Evolutionary conservation across 2,888 invertebrate species (phyloP).

Genomic region (Trichopoda pennipes): DNA sequence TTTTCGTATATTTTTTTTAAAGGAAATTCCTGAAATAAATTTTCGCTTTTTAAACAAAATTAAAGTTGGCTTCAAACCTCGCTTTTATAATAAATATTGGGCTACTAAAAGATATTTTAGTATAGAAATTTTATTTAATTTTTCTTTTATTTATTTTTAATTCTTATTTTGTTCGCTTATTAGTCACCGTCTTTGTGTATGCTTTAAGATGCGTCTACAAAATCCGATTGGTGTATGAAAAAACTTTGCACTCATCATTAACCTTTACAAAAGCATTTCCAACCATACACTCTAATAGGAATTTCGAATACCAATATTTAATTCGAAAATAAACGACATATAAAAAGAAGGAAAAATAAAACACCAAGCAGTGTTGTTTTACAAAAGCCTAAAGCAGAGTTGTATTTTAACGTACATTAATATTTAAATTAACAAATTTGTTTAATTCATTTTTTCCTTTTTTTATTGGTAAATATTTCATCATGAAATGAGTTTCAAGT

Average conservation of each 20-base stretch:
- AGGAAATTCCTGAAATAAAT: not conserved
- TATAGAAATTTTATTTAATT: conserved; percentile 41
- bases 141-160: conserved; percentile 27
- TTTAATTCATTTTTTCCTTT: not conserved
- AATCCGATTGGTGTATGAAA: conserved; percentile 71
- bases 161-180: conserved; percentile 30
- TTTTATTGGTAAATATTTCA: not conserved
- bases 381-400: not conserved
- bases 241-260: conserved; percentile 71
- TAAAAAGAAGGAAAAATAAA: conserved; percentile 9
- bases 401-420: not conserved
- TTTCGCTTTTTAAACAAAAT: conserved; percentile 1
- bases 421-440: not conserved
- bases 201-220: conserved; percentile 70
- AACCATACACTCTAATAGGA: conserved; percentile 51
- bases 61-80: not conserved
- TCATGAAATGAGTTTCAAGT: not conserved
- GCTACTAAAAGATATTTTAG: conserved; percentile 38
- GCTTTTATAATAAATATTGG: not conserved
- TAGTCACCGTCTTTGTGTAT: conserved; percentile 65
- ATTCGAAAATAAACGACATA: conserved; percentile 57
- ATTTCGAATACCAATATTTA: conserved; percentile 69
- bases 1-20: not conserved
- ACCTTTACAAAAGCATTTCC: conserved; percentile 69
- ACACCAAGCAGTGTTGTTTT: conserved; percentile 16